phyloP scores from a whole-genome alignment of 2,113 vertebrate genomes.

The Panurus biarmicus region DNA sequence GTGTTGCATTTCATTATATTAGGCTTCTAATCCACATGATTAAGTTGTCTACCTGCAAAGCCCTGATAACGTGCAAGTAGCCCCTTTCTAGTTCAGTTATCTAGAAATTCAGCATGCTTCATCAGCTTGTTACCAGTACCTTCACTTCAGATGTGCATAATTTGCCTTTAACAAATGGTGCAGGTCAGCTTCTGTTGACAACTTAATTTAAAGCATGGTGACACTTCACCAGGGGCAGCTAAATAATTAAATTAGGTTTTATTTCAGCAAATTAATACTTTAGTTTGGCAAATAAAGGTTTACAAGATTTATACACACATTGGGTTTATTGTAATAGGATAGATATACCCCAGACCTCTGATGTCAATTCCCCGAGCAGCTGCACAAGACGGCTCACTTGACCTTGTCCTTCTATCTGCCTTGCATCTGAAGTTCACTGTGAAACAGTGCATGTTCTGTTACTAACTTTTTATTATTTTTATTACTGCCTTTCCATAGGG shows the following conservation, averaged over 20 bases:
- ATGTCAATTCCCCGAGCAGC: background rate
- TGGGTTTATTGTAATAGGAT: background rate
- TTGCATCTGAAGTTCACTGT: background rate
- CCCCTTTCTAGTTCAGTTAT: background rate
- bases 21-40: background rate
- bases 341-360: background rate
- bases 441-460: background rate
- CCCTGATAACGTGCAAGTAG: background rate
- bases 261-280: conserved; percentile 15
- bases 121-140: background rate
- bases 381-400: background rate
- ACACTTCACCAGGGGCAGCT: conserved; percentile 7
- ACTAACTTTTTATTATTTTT: background rate
- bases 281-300: background rate
- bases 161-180: background rate
- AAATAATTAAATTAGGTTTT: conserved; percentile 45
- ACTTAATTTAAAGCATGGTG: conserved; percentile 14
- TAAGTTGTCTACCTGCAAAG: conserved; percentile 10
- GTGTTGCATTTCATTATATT: background rate
- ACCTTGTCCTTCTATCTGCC: background rate
- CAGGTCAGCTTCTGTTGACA: background rate
- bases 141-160: background rate
- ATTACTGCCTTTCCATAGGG: background rate
- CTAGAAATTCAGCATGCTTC: background rate
- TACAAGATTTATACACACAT: background rate